Percentiles rank a stretch among this genome's conserved stretches.
These are phyloP conservation scores for Mythimna lalbum DNA, from an alignment of 2,888 invertebrate genomes.

Conservation along the genomic window DNA sequence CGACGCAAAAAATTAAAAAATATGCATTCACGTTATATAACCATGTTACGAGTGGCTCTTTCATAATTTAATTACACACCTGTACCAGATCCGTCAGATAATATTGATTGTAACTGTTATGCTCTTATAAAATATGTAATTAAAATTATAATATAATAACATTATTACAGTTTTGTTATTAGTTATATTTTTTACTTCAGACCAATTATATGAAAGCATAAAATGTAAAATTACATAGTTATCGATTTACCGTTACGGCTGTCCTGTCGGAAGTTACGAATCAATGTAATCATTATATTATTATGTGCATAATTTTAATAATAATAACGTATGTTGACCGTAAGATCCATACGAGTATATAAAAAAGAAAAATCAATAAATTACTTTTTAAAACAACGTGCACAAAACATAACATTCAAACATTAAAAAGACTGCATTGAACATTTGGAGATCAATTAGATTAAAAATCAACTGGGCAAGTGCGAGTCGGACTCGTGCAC, in stretches of 20 bases:
- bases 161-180: conserved; percentile 17
- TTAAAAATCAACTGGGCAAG: too few relatives aligned
- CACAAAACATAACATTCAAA: too few relatives aligned
- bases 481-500: too few relatives aligned
- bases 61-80: conserved; percentile 58
- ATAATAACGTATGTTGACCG: too few relatives aligned
- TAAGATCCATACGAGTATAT: too few relatives aligned
- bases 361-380: too few relatives aligned
- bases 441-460: too few relatives aligned
- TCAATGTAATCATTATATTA: neutral
- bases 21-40: conserved; percentile 42
- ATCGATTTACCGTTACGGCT: neutral
- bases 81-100: conserved; percentile 49
- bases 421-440: too few relatives aligned
- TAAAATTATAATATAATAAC: conserved; percentile 21
- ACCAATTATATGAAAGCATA: conserved; percentile 54
- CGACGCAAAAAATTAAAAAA: conserved; percentile 28
- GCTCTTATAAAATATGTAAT: conserved; percentile 28
- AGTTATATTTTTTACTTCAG: conserved; percentile 30
- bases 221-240: conserved; percentile 25
- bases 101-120: conserved; percentile 45
- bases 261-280: neutral
- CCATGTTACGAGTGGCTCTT: conserved; percentile 42
- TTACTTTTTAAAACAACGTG: too few relatives aligned
- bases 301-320: neutral